Percentiles rank a stretch among this genome's conserved stretches.
Evolutionary conservation across 2,113 vertebrate species (phyloP).

Genomic region (Bostrychus sinensis): DNA sequence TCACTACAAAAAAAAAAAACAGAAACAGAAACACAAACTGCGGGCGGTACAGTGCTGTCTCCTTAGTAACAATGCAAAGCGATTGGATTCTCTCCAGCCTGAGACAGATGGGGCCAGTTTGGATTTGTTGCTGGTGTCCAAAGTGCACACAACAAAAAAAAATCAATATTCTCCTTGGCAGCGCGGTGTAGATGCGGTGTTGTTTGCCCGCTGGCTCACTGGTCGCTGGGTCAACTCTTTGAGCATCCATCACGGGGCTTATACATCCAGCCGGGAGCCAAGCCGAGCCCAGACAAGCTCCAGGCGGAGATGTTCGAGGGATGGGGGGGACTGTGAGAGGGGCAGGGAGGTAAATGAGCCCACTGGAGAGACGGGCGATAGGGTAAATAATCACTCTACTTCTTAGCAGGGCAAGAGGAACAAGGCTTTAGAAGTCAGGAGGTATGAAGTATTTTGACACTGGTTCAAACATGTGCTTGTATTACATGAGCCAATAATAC

Average conservation of each 20-base stretch:
- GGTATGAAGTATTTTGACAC: too few relatives aligned
- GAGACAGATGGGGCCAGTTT: constrained; percentile 30
- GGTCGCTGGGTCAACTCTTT: constrained; percentile 73
- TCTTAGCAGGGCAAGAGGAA: constrained; percentile 15
- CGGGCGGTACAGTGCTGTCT: constrained; percentile 58
- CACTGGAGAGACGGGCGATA: constrained; percentile 44
- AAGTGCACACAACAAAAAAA: constrained; percentile 71
- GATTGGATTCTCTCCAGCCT: constrained; percentile 72
- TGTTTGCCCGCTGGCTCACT: constrained; percentile 70
- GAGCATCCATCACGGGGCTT: constrained; percentile 73
- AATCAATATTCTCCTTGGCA: constrained; percentile 82
- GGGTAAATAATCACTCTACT: constrained; percentile 64
- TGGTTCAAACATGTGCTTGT: too few relatives aligned
- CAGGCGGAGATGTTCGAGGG: constrained; percentile 49
- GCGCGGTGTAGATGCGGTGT: constrained; percentile 70
- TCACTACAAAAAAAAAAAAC: constrained; percentile 23
- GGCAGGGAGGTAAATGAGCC: constrained; percentile 59
- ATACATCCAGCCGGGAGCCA: constrained; percentile 57
- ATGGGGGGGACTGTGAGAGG: constrained; percentile 27
- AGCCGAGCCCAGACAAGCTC: constrained; percentile 52
- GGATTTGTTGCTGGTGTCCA: constrained; percentile 38
- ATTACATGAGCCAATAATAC: too few relatives aligned
- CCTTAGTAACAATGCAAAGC: constrained; percentile 72
- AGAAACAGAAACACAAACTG: constrained; percentile 41
- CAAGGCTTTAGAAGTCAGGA: too few relatives aligned